phyloP scores from a whole-genome alignment of 2,113 vertebrate genomes.

The Aspiorhynchus laticeps region DNA sequence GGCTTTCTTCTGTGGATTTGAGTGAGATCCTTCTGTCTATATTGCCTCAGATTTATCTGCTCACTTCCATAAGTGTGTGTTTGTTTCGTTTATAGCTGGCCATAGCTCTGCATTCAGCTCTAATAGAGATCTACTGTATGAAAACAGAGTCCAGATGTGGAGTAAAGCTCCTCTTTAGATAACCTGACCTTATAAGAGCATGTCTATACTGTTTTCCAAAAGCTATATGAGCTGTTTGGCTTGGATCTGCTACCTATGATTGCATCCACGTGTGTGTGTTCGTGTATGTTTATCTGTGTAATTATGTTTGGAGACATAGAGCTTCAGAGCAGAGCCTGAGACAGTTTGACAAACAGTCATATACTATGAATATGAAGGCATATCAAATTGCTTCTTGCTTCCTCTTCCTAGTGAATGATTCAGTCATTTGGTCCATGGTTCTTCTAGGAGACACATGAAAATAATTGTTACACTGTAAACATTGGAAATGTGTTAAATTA shows the following conservation, averaged over 20 bases:
- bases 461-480: neutral
- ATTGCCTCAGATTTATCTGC: neutral
- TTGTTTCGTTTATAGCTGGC: slow-evolving; percentile 2
- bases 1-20: neutral
- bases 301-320: neutral
- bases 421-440: neutral
- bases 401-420: neutral
- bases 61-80: neutral
- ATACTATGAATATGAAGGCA: neutral
- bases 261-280: slow-evolving; percentile 38
- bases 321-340: neutral
- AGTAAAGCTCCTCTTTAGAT: neutral
- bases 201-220: slow-evolving; percentile 1
- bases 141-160: slow-evolving; percentile 21
- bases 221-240: slow-evolving; percentile 15
- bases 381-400: neutral
- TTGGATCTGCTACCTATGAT: slow-evolving; percentile 14
- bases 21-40: neutral
- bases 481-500: neutral
- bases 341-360: slow-evolving; percentile 8
- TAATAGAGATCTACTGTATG: slow-evolving; percentile 33
- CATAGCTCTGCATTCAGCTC: slow-evolving; percentile 8
- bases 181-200: slow-evolving; percentile 26
- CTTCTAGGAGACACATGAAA: neutral
- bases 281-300: slow-evolving; percentile 1